Conservation (phyloP, 2,888 invertebrate genomes). For the Pammene fasciana region DNA sequence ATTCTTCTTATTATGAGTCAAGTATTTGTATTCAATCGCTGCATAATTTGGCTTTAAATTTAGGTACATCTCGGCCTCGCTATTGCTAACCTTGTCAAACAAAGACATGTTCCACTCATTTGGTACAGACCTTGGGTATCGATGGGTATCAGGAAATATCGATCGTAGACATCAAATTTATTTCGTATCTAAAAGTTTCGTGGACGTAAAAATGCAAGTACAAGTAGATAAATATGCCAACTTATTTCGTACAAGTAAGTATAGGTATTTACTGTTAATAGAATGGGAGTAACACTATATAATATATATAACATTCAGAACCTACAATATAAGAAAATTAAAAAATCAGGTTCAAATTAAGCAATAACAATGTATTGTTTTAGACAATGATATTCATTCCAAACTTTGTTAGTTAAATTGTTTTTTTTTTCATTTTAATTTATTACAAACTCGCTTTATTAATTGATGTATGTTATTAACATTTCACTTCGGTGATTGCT, state of each 20-base stretch:
- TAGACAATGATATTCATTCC: too few species aligned
- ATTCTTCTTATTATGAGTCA: conserved; percentile 35
- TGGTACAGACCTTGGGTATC: conserved; percentile 67
- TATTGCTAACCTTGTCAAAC: conserved; percentile 70
- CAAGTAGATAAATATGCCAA: background rate
- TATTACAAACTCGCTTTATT: background rate
- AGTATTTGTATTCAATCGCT: conserved; percentile 36
- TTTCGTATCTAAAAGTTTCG: background rate
- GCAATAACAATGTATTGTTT: too few species aligned
- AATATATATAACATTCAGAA: too few species aligned
- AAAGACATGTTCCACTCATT: conserved; percentile 60
- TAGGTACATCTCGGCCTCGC: conserved; percentile 38
- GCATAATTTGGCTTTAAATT: conserved; percentile 36
- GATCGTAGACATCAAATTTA: conserved; percentile 62
- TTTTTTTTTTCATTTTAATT: too few species aligned
- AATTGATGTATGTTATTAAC: background rate
- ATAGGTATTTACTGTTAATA: too few species aligned
- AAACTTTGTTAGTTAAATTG: too few species aligned
- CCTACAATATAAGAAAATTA: too few species aligned
- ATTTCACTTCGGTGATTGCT: background rate
- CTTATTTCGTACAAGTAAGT: too few species aligned
- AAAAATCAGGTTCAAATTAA: too few species aligned
- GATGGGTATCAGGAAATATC: conserved; percentile 73
- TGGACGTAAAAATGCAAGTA: background rate
- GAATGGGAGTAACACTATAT: too few species aligned